phyloP scores from a whole-genome alignment of 2,113 vertebrate species.

The Rhinolophus ferrumequinum region DNA sequence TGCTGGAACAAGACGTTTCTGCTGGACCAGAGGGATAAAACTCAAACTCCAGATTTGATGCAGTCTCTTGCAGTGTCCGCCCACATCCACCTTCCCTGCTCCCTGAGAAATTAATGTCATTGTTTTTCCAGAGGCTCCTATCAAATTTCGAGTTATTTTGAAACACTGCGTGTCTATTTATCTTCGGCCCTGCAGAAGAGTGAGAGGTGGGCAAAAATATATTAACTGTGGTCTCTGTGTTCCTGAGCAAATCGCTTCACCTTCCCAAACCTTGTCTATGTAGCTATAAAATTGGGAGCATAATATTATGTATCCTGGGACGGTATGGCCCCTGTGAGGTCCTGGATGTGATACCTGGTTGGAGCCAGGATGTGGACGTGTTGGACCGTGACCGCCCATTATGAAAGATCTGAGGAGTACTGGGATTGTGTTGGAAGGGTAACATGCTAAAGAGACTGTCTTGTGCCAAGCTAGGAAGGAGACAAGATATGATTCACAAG shows the following conservation, averaged over 20 bases:
- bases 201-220: neutral
- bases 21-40: neutral
- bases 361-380: neutral
- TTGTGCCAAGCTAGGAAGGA: neutral
- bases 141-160: neutral
- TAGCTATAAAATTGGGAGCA: constrained; percentile 1
- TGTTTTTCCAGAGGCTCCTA: neutral
- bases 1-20: neutral
- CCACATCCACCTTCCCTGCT: neutral
- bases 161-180: neutral
- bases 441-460: neutral
- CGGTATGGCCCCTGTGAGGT: neutral
- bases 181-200: neutral
- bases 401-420: neutral
- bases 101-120: neutral
- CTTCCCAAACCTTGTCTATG: neutral
- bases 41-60: neutral
- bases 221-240: constrained; percentile 24
- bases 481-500: neutral
- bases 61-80: neutral
- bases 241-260: neutral
- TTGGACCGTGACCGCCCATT: neutral
- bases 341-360: neutral
- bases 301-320: neutral
- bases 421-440: neutral